Percentiles rank a stretch among this genome's conserved stretches.
Evolutionary conservation across 1,140 invertebrate species (phyloP).

Genomic region (Lordiphosa stackelbergi): DNA sequence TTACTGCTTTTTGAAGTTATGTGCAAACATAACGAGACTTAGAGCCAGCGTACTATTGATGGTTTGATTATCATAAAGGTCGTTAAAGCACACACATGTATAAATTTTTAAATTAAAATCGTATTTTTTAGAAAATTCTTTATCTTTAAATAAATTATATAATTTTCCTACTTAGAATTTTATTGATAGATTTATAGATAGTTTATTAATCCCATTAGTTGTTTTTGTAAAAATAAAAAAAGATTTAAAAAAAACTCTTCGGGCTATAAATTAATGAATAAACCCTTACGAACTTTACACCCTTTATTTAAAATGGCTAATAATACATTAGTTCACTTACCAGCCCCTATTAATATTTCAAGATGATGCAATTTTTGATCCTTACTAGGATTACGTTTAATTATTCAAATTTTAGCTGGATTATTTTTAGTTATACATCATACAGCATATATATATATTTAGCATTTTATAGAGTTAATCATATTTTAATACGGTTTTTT

Average conservation of each 20-base stretch:
- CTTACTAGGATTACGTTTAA: slow-evolving; percentile 80
- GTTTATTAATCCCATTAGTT: slow-evolving; percentile 78
- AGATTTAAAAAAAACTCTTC: slow-evolving; percentile 75
- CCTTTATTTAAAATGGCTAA: slow-evolving; percentile 70
- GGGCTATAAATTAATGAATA: slow-evolving; percentile 78
- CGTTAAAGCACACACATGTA: no score
- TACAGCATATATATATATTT: slow-evolving; percentile 78
- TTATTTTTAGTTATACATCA: slow-evolving; percentile 82
- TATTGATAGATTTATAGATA: slow-evolving; percentile 79
- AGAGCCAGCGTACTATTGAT: no score
- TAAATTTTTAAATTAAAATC: slow-evolving; percentile 39
- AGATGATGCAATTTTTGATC: slow-evolving; percentile 62
- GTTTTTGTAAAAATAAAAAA: slow-evolving; percentile 78
- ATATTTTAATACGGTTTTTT: slow-evolving; percentile 83
- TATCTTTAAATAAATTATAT: slow-evolving; percentile 77
- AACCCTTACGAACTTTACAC: slow-evolving; percentile 63
- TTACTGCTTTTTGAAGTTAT: no score
- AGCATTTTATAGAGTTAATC: slow-evolving; percentile 80
- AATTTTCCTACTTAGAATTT: slow-evolving; percentile 77
- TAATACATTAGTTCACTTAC: slow-evolving; percentile 79
- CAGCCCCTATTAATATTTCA: slow-evolving; percentile 79
- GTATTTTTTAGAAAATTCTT: slow-evolving; percentile 65
- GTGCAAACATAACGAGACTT: no score
- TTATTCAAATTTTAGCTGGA: slow-evolving; percentile 81
- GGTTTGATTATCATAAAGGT: no score